Evolutionary conservation across 2,888 invertebrate genomes (phyloP).

Genomic region (Xestia c-nigrum): DNA sequence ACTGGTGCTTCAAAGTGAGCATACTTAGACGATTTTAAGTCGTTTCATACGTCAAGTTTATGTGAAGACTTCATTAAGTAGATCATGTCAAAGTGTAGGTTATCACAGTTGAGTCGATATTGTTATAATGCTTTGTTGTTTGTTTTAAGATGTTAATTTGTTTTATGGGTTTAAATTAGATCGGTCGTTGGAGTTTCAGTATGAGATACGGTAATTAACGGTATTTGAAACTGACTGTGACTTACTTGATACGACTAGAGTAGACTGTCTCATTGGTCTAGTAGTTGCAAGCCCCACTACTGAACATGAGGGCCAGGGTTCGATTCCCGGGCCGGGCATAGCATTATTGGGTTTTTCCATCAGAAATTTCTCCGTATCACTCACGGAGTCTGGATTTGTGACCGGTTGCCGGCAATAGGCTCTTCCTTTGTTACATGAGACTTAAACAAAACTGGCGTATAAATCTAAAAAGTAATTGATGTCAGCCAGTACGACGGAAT

Average conservation of each 20-base stretch:
- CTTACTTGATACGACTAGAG: not conserved
- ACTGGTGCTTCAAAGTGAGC: slow-evolving; percentile 41
- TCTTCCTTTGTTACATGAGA: too few relatives aligned
- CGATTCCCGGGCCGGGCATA: too few relatives aligned
- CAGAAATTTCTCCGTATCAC: too few relatives aligned
- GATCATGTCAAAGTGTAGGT: slow-evolving; percentile 34
- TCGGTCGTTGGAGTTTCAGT: not conserved
- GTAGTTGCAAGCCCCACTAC: too few relatives aligned
- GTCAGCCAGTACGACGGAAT: too few relatives aligned
- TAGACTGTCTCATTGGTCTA: too few relatives aligned
- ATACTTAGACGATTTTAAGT: slow-evolving; percentile 49
- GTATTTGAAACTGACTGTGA: not conserved
- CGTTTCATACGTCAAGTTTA: slow-evolving; percentile 45
- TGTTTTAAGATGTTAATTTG: slow-evolving; percentile 25
- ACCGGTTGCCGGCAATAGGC: too few relatives aligned
- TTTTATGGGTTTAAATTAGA: slow-evolving; percentile 16
- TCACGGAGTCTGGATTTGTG: too few relatives aligned
- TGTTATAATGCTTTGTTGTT: slow-evolving; percentile 27
- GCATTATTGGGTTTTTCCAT: too few relatives aligned
- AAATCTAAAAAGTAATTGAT: too few relatives aligned
- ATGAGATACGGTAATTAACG: not conserved
- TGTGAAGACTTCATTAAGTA: slow-evolving; percentile 32
- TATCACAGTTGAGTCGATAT: slow-evolving; percentile 8
- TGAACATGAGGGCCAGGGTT: too few relatives aligned
- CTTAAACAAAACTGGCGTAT: too few relatives aligned